Evolutionary conservation across 2,113 vertebrate species (phyloP), one percentile per base, ranked within the genome.

Genomic region (Alethe diademata): DNA sequence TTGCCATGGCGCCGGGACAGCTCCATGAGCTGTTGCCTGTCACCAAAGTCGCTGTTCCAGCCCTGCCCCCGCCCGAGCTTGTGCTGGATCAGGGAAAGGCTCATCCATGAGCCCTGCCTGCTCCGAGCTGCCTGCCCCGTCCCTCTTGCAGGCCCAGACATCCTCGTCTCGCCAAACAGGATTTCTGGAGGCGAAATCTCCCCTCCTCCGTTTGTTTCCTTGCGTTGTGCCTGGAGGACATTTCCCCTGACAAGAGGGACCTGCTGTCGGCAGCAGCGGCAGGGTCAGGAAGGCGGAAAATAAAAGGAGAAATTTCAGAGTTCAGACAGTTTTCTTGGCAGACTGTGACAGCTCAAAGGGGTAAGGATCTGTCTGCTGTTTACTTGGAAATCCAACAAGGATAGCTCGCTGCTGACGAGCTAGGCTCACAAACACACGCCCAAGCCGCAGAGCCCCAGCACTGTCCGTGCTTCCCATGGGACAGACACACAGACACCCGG

Each of bases 1-100:
- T 94, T 94, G 15, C 92, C 92, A 94, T 70, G 87, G 92, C 84
- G 82, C 95, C 36, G 40, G n/a, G 85, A 75, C 78, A 85, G 87
- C 71, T 79, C 53, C 82, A 64, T 53, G 88, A 95, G 90, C 82
- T 40, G 35, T 18, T 45, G 9, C 73, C 76, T 23, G 2, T 48
- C 84, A 43, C 9, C 56, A 2, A 4, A 19, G 62, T 5, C n/a
- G 26, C 76, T 19, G 56, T 14, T 8, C 3, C 43, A 19, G 26
- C 74, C 93, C 82, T 50, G 70, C 78, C 57, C 57, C 57, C 53
- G 35, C 71, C n/a, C 74, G 4, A 7, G 54, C 78, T 4, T 8
- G 9, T 14, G 57, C 56, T 0, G 56, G 18, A 64, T 14, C n/a
- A 0, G 31, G 28, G 31, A 84, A 20, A n/a, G 47, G 2, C 73